Evolutionary conservation across 1,140 invertebrate species (phyloP).

Genomic region (Zaprionus nigranus): DNA sequence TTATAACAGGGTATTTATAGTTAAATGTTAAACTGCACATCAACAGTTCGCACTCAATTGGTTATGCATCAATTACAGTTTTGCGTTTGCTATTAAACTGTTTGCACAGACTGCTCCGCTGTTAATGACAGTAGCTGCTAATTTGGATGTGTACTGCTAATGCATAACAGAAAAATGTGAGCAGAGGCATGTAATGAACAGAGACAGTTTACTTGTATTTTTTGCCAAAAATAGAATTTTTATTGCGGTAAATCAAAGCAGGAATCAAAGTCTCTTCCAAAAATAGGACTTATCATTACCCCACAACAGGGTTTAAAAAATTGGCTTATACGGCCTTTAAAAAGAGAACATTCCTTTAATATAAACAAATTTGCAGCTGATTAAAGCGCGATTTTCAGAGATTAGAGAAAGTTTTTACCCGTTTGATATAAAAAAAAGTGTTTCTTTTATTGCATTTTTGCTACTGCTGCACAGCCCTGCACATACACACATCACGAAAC

Average conservation of each 20-base stretch:
- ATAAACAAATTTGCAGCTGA: too few species aligned
- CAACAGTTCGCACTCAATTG: neutral
- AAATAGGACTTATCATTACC: too few species aligned
- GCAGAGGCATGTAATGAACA: too few species aligned
- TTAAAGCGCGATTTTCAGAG: neutral
- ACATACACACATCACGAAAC: neutral
- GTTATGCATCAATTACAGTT: conserved; percentile 1
- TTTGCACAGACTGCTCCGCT: too few species aligned
- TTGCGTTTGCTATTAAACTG: neutral
- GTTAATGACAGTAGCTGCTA: too few species aligned
- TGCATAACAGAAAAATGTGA: neutral
- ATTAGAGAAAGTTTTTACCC: neutral
- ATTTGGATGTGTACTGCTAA: neutral
- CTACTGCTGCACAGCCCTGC: neutral
- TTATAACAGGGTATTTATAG: neutral
- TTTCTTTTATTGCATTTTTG: neutral
- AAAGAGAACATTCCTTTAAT: too few species aligned
- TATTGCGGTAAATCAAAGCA: too few species aligned
- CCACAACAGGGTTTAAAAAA: too few species aligned
- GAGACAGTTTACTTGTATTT: too few species aligned
- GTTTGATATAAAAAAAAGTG: neutral
- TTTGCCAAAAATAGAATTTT: too few species aligned
- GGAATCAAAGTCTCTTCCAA: too few species aligned
- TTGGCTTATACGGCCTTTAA: too few species aligned
- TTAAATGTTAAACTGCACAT: conserved; percentile 8